Base-by-base conservation (phyloP, 1,140 invertebrate genomes). In the Trichonephila inaurata region DNA sequence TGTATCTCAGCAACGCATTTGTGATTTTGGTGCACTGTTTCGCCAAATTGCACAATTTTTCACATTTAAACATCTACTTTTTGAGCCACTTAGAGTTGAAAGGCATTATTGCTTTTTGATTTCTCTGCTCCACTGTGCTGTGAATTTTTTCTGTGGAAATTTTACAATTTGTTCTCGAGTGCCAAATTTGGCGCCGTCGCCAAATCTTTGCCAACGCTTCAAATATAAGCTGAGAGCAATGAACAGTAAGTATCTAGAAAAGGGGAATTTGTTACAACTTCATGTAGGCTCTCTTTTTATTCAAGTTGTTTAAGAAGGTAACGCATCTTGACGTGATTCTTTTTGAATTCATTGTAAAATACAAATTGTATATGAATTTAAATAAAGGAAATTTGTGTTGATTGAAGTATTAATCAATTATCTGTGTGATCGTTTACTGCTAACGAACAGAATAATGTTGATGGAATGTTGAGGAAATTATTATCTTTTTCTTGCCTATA, bases 161-260 rank as follows among this genome's bases (percentile, higher is more conserved):
- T 87, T 92, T 92, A 72, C 64, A 87, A 92, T 51, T 85, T 69
- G 44, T 89, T 93, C 92, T 88, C 85, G 72, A 88, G 92, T 93
- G 92, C 92, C 92, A 93, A 93, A 93, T 93, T 93, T 93, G 92
- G 92, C 40, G 92, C 92, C 64, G 19, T 89, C 64, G 92, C 92
- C 92, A 93, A 88, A 87, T 93, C 82, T 77, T 72, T 64, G 77
- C 61, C 89, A 83, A 91, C n/a, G 77, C 81, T 91, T 83, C 51
- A 64, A 91, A 10, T 62, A 24, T 64, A 91, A 91, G 81, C 90
- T 85, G 60, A 85, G 60, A 83, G 81, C 33, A 83, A 51, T 91
- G 90, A 64, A 83, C 77, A 89, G 61, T 66, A 60, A 91, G 81
- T 91, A 91, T 91, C 61, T 91, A 85, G 21, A 91, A n/a, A n/a